Percentiles rank a stretch among this genome's conserved stretches.
These are phyloP conservation scores for Mormyrus lacerda DNA, from an alignment of 2,113 vertebrate species.

Conservation along the genomic window DNA sequence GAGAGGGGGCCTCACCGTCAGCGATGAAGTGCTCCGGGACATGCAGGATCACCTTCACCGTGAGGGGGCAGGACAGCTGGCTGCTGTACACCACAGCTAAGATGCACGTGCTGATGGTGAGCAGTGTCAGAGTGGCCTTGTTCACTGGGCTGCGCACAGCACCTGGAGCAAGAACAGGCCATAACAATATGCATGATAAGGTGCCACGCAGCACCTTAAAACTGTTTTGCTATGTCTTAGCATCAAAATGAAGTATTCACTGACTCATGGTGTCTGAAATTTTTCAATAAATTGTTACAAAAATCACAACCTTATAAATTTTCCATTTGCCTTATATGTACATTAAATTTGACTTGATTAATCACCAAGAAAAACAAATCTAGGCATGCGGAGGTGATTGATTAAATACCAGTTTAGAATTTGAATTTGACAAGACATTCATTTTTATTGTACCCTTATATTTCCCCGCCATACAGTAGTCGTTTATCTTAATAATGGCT, in stretches of 20 bases:
- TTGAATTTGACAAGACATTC: slow-evolving; percentile 1
- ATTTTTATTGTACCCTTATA: not conserved
- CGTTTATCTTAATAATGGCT: slow-evolving; percentile 6
- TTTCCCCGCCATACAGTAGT: not conserved
- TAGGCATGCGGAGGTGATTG: not conserved
- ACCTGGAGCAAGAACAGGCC: slow-evolving; percentile 56
- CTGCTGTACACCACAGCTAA: slow-evolving; percentile 89
- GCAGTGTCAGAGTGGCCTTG: slow-evolving; percentile 87
- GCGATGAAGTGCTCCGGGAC: slow-evolving; percentile 97
- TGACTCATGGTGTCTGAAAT: not conserved
- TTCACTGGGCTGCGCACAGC: slow-evolving; percentile 88
- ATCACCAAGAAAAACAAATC: not conserved
- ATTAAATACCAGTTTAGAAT: not conserved
- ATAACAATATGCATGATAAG: not conserved
- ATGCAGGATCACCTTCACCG: slow-evolving; percentile 91
- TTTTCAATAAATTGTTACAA: not conserved
- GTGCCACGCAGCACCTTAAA: not conserved
- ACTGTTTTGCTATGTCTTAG: not conserved
- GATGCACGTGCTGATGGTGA: slow-evolving; percentile 88
- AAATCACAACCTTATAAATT: not conserved
- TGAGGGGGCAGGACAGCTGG: slow-evolving; percentile 89
- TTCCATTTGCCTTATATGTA: not conserved
- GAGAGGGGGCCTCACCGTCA: slow-evolving; percentile 74
- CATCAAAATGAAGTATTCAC: not conserved
- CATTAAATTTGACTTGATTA: not conserved